Evolutionary conservation across 2,888 invertebrate genomes (phyloP).

Genomic region (Acheta domesticus): DNA sequence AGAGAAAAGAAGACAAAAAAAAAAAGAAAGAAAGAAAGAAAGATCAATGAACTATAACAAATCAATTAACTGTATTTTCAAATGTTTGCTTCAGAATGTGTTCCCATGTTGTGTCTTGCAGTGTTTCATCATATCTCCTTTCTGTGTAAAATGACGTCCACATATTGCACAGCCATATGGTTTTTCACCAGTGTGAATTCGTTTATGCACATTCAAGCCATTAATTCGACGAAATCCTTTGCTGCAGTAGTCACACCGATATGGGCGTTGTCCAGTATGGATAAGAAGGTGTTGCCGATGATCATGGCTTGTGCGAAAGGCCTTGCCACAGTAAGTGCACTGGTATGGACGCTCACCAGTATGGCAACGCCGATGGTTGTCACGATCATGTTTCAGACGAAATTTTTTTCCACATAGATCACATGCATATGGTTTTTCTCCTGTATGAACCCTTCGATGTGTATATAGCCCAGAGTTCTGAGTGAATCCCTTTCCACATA

Average conservation of each 20-base stretch:
- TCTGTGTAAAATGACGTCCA: neutral
- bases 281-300: constrained; percentile 20
- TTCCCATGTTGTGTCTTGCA: constrained; percentile 30
- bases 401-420: constrained; percentile 23
- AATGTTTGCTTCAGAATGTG: neutral
- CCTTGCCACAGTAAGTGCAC: constrained; percentile 26
- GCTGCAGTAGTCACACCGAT: constrained; percentile 22
- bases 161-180: constrained; percentile 27
- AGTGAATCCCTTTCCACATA: constrained; percentile 22
- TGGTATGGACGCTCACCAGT: constrained; percentile 21
- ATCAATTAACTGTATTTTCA: too few relatives aligned
- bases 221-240: constrained; percentile 27
- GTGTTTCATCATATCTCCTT: constrained; percentile 36
- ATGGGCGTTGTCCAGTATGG: constrained; percentile 25
- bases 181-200: constrained; percentile 33
- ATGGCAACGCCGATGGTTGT: constrained; percentile 25
- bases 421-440: constrained; percentile 25
- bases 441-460: constrained; percentile 24
- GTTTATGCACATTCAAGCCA: constrained; percentile 39
- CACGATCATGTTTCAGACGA: constrained; percentile 19
- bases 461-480: constrained; percentile 24
- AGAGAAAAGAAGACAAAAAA: too few relatives aligned
- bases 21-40: too few relatives aligned
- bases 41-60: too few relatives aligned
- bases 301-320: constrained; percentile 25